Evolutionary conservation across 2,797 vertebrate genomes (phyloP), one percentile per base, ranked within the genome.

Genomic region (Danio tinwini): DNA sequence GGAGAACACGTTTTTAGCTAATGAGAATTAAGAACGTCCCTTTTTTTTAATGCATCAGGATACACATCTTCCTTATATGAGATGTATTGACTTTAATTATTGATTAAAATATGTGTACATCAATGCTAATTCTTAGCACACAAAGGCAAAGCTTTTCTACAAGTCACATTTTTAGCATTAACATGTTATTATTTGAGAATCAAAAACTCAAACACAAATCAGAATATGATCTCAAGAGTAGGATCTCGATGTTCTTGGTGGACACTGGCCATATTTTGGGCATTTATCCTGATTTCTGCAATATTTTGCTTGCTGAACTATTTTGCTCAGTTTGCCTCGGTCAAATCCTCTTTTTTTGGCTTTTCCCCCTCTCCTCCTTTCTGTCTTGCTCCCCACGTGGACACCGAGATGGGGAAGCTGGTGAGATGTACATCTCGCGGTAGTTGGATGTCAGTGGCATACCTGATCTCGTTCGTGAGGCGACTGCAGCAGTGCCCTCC

Each of bases 401-500:
- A 65, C 55, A 63, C 69, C 74, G 85, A 86, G 84, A 29, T 13
- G 68, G 49, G 81, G 80, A 82, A 85, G 52, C 82, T 78, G 71
- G 80, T 10, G 63, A 52, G 10, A 84, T 47, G 69, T 76, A 86
- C 86, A 39, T 76, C 53, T 88, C 76, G 39, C 75, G 77, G 80
- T 85, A 45, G 84, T 81, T 88, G 61, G 64, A 83, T 78, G 83
- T 88, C 84, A 87, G 83, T 42, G 5, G 83, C 40, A 49, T 81
- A 79, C 81, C 61, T 58, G 81, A 83, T 88, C 81, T 72, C 76
- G 80, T 84, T 58, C 71, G 80, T 84, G 88, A 87, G 70, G 84
- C 82, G 80, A 84, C 88, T 80, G 76, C 86, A 75, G 82, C 16
- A 78, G 87, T 83, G 78, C 78, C 79, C 70, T 69, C 75, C 67